A percentile compares a stretch with the other conserved stretches of the same genome.
These are phyloP conservation scores for Potamilus streckersoni DNA, from an alignment of 1,140 invertebrate species.

Conservation along the genomic window DNA sequence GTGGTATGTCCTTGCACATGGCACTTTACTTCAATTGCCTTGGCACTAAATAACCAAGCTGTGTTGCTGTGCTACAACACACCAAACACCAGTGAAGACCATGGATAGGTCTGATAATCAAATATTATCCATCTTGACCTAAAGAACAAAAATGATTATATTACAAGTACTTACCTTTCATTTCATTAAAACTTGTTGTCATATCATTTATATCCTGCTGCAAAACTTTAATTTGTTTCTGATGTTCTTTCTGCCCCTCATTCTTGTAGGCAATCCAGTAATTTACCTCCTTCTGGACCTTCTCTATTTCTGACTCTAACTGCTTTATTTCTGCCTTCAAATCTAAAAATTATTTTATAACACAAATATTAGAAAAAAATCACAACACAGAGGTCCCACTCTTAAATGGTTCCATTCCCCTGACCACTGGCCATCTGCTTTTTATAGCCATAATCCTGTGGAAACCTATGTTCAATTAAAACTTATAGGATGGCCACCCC, in stretches of 20 bases:
- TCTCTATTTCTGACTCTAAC: conserved; percentile 51
- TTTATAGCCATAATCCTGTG: no score
- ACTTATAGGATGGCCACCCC: no score
- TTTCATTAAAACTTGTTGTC: conserved; percentile 60
- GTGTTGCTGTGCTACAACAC: no score
- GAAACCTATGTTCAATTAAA: no score
- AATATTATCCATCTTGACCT: no score
- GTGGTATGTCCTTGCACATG: no score
- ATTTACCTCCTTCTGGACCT: conserved; percentile 45
- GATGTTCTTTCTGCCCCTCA: conserved; percentile 50
- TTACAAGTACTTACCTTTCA: conserved; percentile 50
- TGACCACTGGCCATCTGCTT: no score
- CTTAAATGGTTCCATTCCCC: neutral
- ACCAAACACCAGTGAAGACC: no score
- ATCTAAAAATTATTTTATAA: conserved; percentile 30
- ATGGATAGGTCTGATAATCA: no score
- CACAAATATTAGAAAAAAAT: neutral
- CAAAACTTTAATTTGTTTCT: conserved; percentile 57
- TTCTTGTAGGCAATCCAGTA: conserved; percentile 59
- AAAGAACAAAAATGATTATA: no score
- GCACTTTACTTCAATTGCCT: no score
- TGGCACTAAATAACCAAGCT: no score
- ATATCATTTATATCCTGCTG: conserved; percentile 60
- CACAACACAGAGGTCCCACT: neutral
- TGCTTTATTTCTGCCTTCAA: conserved; percentile 53